phyloP scores from a whole-genome alignment of 2,113 vertebrate genomes.

The Phylloscopus trochiloides region DNA sequence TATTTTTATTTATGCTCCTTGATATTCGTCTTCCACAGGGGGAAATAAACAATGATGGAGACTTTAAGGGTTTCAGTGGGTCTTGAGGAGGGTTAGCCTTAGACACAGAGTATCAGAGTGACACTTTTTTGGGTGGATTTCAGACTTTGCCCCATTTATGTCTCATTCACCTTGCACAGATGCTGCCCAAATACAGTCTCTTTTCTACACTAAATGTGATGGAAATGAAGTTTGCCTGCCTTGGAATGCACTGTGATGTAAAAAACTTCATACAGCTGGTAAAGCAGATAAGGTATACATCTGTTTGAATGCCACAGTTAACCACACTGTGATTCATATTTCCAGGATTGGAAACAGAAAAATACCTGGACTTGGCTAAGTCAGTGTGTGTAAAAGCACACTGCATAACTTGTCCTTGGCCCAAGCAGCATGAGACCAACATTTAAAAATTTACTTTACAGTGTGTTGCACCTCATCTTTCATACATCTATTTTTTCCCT shows the following conservation, averaged over 20 bases:
- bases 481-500: neutral
- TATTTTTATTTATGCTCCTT: neutral
- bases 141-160: neutral
- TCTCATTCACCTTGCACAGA: neutral
- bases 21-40: accelerated
- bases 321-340: neutral
- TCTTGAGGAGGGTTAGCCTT: neutral
- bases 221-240: neutral
- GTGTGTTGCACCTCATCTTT: neutral
- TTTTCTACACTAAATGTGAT: neutral
- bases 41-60: neutral
- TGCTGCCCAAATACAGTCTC: neutral
- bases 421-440: neutral
- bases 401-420: neutral
- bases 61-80: neutral
- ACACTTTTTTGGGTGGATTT: neutral
- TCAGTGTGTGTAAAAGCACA: neutral
- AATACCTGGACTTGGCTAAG: neutral
- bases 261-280: neutral
- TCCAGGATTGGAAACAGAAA: neutral
- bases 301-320: neutral
- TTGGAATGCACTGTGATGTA: neutral
- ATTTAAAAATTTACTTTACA: neutral
- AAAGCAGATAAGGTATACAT: neutral
- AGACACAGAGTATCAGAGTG: neutral